Percentiles rank a stretch among this genome's conserved stretches.
Conservation (phyloP, 2,888 invertebrate species). For the Criorhina ranunculi region DNA sequence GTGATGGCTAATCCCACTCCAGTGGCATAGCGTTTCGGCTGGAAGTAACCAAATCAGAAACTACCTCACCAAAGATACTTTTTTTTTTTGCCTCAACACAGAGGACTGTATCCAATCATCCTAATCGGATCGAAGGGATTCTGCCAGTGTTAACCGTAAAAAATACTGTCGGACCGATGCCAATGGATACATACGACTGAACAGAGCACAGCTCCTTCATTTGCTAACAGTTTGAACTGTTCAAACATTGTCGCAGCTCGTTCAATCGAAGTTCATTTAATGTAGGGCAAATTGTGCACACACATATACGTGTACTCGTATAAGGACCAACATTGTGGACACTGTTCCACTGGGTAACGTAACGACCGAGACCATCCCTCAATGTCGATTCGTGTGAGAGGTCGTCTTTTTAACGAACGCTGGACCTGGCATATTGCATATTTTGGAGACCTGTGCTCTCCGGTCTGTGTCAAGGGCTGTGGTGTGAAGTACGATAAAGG, state of each 20-base stretch:
- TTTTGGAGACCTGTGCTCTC: slow-evolving; percentile 31
- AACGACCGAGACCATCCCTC: slow-evolving; percentile 18
- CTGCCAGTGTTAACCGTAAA: slow-evolving; percentile 28
- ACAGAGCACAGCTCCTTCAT: slow-evolving; percentile 43
- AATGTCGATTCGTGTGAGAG: not conserved
- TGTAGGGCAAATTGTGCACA: slow-evolving; percentile 68
- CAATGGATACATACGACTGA: not conserved
- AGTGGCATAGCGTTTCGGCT: slow-evolving; percentile 19
- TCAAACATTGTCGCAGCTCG: slow-evolving; percentile 70
- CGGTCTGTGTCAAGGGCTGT: slow-evolving; percentile 18
- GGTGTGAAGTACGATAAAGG: slow-evolving; percentile 49
- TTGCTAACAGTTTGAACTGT: slow-evolving; percentile 70
- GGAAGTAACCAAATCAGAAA: slow-evolving; percentile 56
- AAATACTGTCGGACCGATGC: slow-evolving; percentile 12
- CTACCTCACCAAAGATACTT: slow-evolving; percentile 28
- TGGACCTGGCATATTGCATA: slow-evolving; percentile 39
- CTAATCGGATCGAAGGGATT: slow-evolving; percentile 72
- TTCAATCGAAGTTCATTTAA: slow-evolving; percentile 74
- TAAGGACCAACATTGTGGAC: slow-evolving; percentile 13
- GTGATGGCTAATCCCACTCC: too few species aligned
- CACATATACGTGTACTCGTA: not conserved
- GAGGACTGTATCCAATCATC: slow-evolving; percentile 60
- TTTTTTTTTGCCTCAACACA: slow-evolving; percentile 38
- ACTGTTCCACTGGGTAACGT: not conserved
- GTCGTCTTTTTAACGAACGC: slow-evolving; percentile 16